phyloP scores from a whole-genome alignment of 2,888 invertebrate species.

The Melinopterus prodromus region DNA sequence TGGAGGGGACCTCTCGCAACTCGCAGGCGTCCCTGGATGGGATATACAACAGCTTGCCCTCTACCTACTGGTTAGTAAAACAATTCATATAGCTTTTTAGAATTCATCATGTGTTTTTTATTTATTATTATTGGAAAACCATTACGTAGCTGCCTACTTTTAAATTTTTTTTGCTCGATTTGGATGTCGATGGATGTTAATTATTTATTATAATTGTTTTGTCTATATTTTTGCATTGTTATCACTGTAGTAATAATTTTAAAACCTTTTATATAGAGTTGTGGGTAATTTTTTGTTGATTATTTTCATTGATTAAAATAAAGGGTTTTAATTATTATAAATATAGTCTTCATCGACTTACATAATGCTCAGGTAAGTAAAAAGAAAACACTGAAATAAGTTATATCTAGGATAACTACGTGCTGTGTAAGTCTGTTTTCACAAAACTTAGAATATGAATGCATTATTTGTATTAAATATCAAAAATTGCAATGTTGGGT shows the following conservation, averaged over 20 bases:
- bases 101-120: conserved; percentile 23
- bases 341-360: background rate
- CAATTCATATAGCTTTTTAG: conserved; percentile 40
- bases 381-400: background rate
- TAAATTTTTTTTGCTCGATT: background rate
- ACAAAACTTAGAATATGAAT: too few species aligned
- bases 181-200: background rate
- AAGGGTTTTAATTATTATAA: background rate
- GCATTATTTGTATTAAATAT: too few species aligned
- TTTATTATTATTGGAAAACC: background rate
- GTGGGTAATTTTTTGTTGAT: background rate
- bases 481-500: too few species aligned
- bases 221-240: background rate
- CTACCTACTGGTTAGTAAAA: conserved; percentile 73
- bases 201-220: background rate
- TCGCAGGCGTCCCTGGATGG: conserved; percentile 73
- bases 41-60: conserved; percentile 77
- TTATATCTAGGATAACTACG: too few species aligned
- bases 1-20: conserved; percentile 53
- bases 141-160: background rate
- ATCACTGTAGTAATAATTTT: background rate
- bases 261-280: background rate
- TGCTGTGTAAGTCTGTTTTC: too few species aligned
- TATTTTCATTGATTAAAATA: background rate
- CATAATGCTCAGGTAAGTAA: background rate